A percentile compares a stretch with the other conserved stretches of the same genome.
These are phyloP conservation scores for Neopipo cinnamomea DNA, from an alignment of 2,113 vertebrate species.

Conservation along the genomic window DNA sequence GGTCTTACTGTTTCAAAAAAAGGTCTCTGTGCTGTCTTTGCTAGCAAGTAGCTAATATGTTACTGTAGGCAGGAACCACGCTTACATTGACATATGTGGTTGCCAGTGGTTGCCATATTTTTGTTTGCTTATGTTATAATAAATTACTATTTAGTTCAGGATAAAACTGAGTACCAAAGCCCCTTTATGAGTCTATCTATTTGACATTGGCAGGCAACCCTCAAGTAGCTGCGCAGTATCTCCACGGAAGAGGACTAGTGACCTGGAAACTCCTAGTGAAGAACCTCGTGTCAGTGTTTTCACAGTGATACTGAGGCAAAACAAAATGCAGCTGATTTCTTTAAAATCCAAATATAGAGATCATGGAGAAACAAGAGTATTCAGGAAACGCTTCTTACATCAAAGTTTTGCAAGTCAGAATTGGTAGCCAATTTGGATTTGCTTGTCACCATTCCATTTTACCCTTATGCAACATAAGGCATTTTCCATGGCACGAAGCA, in stretches of 20 bases:
- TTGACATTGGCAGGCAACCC: constrained; percentile 42
- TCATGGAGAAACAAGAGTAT: neutral
- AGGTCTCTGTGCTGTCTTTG: neutral
- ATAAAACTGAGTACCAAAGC: constrained; percentile 18
- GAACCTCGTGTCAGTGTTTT: constrained; percentile 3
- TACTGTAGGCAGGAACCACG: constrained; percentile 44
- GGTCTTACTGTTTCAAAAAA: constrained; percentile 29
- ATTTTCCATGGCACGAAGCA: neutral
- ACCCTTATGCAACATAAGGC: neutral
- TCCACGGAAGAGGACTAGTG: constrained; percentile 1
- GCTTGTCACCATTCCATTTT: neutral
- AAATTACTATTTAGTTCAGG: constrained; percentile 57
- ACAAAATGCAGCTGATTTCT: neutral
- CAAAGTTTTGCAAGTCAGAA: neutral
- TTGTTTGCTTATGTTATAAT: constrained; percentile 57
- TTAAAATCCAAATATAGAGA: neutral
- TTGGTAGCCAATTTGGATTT: neutral
- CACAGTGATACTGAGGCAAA: neutral
- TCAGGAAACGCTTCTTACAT: neutral
- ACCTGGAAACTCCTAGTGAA: constrained; percentile 27
- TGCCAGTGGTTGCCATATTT: constrained; percentile 7
- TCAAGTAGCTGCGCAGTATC: constrained; percentile 24
- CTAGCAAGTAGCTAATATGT: constrained; percentile 46
- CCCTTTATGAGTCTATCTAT: constrained; percentile 36
- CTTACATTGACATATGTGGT: constrained; percentile 52